Evolutionary conservation across 2,113 vertebrate genomes (phyloP).

Genomic region (Prunella fulvescens): DNA sequence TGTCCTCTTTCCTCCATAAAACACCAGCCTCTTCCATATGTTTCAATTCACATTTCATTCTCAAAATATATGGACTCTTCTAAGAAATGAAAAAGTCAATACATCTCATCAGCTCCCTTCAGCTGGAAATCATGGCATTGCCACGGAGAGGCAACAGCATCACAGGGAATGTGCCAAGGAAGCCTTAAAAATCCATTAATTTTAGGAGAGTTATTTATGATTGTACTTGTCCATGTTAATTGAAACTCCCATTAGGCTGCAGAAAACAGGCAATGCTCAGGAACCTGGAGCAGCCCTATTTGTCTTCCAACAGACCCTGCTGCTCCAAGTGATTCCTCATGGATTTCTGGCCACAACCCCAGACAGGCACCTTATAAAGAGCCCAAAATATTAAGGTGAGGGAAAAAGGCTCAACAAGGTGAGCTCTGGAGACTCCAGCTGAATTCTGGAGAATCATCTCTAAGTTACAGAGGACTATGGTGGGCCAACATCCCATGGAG

Average conservation of each 20-base stretch:
- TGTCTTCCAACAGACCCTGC: not conserved
- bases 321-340: rapidly evolving
- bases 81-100: not conserved
- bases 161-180: rapidly evolving
- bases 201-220: constrained; percentile 14
- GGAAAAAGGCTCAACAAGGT: not conserved
- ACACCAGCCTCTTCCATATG: not conserved
- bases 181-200: not conserved
- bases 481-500: not conserved
- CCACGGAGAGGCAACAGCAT: not conserved
- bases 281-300: not conserved
- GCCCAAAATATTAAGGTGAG: not conserved
- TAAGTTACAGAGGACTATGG: not conserved
- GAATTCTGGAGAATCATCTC: not conserved
- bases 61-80: not conserved
- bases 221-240: not conserved
- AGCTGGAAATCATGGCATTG: not conserved
- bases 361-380: not conserved
- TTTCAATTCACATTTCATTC: not conserved
- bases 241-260: not conserved
- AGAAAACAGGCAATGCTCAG: not conserved
- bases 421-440: not conserved
- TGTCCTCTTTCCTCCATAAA: not conserved
- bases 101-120: not conserved
- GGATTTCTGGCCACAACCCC: not conserved